Conservation (phyloP, 2,113 vertebrate species). For the Otus sunia region DNA sequence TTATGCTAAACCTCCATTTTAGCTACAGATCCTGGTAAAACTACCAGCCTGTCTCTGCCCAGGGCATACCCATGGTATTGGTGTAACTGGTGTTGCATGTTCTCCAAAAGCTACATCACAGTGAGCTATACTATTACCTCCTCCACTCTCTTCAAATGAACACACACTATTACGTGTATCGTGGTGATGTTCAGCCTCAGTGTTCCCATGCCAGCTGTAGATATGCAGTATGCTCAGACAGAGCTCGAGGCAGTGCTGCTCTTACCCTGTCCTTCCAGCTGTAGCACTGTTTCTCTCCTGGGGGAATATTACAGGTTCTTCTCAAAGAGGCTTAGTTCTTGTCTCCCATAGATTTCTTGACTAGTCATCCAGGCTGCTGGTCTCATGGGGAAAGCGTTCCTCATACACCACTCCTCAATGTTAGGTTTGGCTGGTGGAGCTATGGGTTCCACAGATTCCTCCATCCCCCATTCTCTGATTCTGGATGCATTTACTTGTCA, state of each 20-base stretch:
- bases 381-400: background rate
- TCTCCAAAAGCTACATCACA: background rate
- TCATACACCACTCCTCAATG: background rate
- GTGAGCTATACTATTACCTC: background rate
- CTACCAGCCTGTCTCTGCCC: background rate
- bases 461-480: background rate
- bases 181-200: background rate
- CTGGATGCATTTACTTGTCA: conserved; percentile 33
- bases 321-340: background rate
- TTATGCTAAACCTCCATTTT: background rate
- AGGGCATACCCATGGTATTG: background rate
- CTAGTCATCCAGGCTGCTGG: background rate
- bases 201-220: background rate
- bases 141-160: background rate
- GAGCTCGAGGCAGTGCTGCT: conserved; percentile 23
- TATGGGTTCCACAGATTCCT: background rate
- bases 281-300: background rate
- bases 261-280: background rate
- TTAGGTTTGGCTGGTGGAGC: background rate
- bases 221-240: background rate
- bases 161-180: background rate
- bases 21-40: background rate
- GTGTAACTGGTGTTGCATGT: background rate
- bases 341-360: background rate
- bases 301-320: conserved; percentile 10